These are phyloP conservation scores for Lepidurus couesii DNA, from an alignment of 1,140 invertebrate genomes.

Conservation along the genomic window DNA sequence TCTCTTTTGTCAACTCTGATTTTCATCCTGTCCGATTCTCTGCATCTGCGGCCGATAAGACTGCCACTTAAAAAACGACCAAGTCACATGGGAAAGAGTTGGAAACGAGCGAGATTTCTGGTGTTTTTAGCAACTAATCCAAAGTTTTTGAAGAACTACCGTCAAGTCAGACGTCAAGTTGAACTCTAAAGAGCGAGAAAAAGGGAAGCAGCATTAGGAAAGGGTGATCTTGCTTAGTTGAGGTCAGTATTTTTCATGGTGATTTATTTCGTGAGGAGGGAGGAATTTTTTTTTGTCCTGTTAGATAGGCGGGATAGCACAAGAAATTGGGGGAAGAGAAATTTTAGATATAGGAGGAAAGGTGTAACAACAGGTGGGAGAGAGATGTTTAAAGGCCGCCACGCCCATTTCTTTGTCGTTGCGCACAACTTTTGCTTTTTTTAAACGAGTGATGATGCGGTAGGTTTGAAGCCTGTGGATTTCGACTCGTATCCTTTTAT, in stretches of 20 bases:
- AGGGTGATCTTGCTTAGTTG: conserved; percentile 5
- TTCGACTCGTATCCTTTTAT: neutral
- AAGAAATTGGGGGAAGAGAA: neutral
- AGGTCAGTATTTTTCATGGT: conserved; percentile 6
- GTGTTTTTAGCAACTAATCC: neutral
- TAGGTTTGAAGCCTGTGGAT: neutral
- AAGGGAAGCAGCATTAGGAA: neutral
- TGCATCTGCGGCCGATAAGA: conserved; percentile 11
- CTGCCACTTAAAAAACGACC: conserved; percentile 2
- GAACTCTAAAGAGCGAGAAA: neutral
- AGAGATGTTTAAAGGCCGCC: neutral
- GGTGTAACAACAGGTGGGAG: neutral
- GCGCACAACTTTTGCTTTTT: conserved; percentile 18
- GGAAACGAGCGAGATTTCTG: neutral
- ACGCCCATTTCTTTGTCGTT: conserved; percentile 15
- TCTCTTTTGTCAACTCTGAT: conserved; percentile 93
- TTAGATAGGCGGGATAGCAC: neutral
- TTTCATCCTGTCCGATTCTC: conserved; percentile 67
- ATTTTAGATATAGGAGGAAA: neutral
- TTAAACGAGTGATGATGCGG: neutral
- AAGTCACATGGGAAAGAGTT: neutral
- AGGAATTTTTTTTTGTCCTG: neutral
- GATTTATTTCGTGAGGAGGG: neutral
- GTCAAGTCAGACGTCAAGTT: neutral
- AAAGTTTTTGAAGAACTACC: neutral